Evolutionary conservation across 2,797 vertebrate genomes (phyloP), one percentile per base, ranked within the genome.

Genomic region (Cirrhinus mrigala): DNA sequence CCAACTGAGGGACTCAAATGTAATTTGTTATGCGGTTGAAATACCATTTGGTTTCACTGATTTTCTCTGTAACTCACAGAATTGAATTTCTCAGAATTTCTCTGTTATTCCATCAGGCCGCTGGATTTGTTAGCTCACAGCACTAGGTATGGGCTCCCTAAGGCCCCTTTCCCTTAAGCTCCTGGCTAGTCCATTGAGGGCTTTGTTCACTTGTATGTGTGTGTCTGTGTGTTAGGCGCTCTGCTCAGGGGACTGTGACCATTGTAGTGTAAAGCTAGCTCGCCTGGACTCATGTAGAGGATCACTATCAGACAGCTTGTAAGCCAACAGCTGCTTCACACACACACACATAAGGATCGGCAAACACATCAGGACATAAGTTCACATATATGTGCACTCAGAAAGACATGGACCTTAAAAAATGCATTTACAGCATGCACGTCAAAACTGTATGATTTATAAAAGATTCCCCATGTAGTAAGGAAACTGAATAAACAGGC

Each of bases 301-400:
- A 84, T 84, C 73, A 69, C 82, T 84, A 60, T 79, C 52, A 83
- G 74, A 22, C 78, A 76, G 37, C 74, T 64, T 87, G 86, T 84
- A 88, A 77, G 81, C 64, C 58, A 90, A 84, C 87, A 90, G 64
- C 70, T 80, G 87, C 58, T 80, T 68, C 40, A 44, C 33, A 77
- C 58, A 37, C 44, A 75, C 68, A 73, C 66, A 76, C 56, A 56
- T 9, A 60, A 70, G 50, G 24, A 74, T 46, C 6, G 7, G 0
- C 15, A 73, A 37, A 20, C 37, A 60, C 22, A 48, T 62, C 27
- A 76, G 58, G 52, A 52, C 12, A 50, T 50, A 66, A 1, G 10
- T 15, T 52, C 24, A 18, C 70, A 40, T 74, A 75, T 40, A 68
- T 54, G 18, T 44, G 14, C 66, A 40, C 15, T 68, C 22, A 37